A percentile compares a stretch with the other conserved stretches of the same genome.
Conservation (phyloP, 92 coral and sea anemone genomes). For the Palythoa grandis region DNA sequence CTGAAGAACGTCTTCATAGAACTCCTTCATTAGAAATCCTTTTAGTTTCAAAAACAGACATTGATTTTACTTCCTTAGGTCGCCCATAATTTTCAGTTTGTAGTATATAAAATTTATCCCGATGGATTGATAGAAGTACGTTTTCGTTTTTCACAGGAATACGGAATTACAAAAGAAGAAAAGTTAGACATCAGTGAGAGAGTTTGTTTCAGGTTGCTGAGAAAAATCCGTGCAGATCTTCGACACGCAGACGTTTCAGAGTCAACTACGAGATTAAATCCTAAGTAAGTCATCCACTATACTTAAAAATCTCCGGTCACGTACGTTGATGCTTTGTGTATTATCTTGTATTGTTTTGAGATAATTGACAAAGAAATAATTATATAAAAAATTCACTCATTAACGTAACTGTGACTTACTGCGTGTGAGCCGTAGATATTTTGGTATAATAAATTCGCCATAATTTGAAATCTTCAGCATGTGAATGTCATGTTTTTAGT, state of each 20-base stretch:
- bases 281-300: constrained; percentile 66
- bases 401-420: too few species aligned
- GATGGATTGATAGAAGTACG: not conserved
- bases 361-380: too few species aligned
- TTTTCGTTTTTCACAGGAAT: constrained; percentile 67
- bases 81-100: too few species aligned
- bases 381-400: not conserved
- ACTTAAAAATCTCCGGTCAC: not conserved
- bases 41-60: too few species aligned
- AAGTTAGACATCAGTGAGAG: constrained; percentile 82
- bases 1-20: too few species aligned
- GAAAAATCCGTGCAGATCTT: constrained; percentile 90
- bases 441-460: too few species aligned
- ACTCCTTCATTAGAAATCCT: too few species aligned
- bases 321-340: not conserved
- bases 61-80: too few species aligned
- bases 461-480: too few species aligned
- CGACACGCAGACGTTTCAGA: constrained; percentile 90
- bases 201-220: constrained; percentile 79
- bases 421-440: too few species aligned
- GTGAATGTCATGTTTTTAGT: too few species aligned
- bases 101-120: too few species aligned
- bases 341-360: not conserved
- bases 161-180: constrained; percentile 87
- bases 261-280: constrained; percentile 84